Evolutionary conservation across 2,888 invertebrate genomes (phyloP), one percentile per base, ranked within the genome.

Genomic region (Chromoteleia sp.): DNA sequence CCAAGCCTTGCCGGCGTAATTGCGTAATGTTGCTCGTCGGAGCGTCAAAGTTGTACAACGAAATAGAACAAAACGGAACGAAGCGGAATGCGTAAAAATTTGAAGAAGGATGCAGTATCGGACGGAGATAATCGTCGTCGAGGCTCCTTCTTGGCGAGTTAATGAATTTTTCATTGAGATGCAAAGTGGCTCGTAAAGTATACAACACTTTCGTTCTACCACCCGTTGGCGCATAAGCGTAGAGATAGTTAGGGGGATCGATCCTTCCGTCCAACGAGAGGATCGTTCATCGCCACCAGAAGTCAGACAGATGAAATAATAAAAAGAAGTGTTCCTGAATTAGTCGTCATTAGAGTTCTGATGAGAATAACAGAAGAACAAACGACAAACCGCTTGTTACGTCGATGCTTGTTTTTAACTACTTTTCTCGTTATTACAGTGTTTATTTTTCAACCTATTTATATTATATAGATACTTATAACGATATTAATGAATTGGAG

Each of bases 161-260:
- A 85, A 87, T 87, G 89, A 88, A 88, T 88, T 89, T 89, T 88
- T 88, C 88, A 89, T 87, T 83, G 87, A 82, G 84, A 86, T 89
- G 89, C 87, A 89, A 88, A 89, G 85, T 86, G 83, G 86, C 86
- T 87, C 88, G 87, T 88, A 86, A 89, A 87, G 84, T 87, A 86
- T 86, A 86, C 86, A 85, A 86, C 85, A 86, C 85, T 85, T 87
- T 86, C 86, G 88, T 86, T 86, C 87, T 85, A 84, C 71, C 85
- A 84, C 82, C 84, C 85, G 84, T 82, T 79, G 83, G 85, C 83
- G 85, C 82, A 41, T 39, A 39, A 39, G 39, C 43, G 36, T 19
- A 56, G 17, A 29, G 15, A 61, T 21, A n/a, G 41, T 41, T 52
- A 30, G 30, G 70, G 58, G 75, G 70, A 65, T 65, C 52, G 71